Percentiles rank a stretch among this genome's conserved stretches.
Evolutionary conservation across 2,797 vertebrate species (phyloP).

Genomic region (Buphagus erythrorhynchus): DNA sequence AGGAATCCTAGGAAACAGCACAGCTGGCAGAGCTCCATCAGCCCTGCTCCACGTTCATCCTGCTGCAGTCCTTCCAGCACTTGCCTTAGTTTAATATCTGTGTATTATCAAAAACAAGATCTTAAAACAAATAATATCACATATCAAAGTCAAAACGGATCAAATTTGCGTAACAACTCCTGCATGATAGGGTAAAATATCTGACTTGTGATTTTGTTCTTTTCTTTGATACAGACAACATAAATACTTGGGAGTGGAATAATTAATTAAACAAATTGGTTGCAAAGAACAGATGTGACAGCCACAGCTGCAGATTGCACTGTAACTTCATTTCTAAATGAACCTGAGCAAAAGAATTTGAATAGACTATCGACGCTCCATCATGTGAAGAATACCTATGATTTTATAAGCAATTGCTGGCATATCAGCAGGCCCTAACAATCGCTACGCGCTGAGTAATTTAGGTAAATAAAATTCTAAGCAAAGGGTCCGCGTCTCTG

Average conservation of each 20-base stretch:
- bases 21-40: rapidly evolving
- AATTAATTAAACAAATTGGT: rapidly evolving
- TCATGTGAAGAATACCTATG: rapidly evolving
- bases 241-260: rapidly evolving
- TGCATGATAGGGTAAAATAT: neutral
- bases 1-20: neutral
- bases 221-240: neutral
- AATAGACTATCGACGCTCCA: neutral
- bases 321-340: neutral
- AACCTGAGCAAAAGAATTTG: neutral
- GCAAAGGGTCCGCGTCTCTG: rapidly evolving
- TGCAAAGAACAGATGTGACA: neutral
- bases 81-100: neutral
- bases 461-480: rapidly evolving
- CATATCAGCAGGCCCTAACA: neutral
- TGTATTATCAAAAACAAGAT: neutral
- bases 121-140: neutral
- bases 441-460: neutral
- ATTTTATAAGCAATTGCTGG: neutral
- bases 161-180: neutral
- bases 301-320: neutral
- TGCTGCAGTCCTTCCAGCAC: neutral
- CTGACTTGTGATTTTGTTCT: neutral
- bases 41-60: neutral
- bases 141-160: rapidly evolving